Evolutionary conservation across 2,113 vertebrate genomes (phyloP).

Genomic region (Mus spicilegus): DNA sequence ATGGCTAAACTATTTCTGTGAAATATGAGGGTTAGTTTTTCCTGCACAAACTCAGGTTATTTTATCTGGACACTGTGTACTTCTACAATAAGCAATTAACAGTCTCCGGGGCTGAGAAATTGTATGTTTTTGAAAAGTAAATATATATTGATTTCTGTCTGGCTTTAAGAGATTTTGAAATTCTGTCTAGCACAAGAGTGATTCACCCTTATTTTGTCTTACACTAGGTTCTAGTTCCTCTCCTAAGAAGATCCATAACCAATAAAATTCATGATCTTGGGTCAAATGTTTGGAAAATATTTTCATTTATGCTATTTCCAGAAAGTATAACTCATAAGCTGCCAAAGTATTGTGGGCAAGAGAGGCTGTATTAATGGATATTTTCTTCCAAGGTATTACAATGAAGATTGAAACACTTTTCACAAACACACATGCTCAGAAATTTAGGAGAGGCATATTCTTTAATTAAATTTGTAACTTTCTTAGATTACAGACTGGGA

Average conservation of each 20-base stretch:
- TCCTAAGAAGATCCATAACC: background rate
- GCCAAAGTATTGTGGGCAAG: background rate
- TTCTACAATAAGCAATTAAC: conserved; percentile 58
- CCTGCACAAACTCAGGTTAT: background rate
- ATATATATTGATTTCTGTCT: conserved; percentile 75
- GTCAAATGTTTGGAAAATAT: background rate
- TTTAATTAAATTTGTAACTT: conserved; percentile 43
- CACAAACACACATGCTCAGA: background rate
- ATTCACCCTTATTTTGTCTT: background rate
- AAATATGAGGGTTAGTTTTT: background rate
- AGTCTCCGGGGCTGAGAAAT: conserved; percentile 43
- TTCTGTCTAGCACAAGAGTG: conserved; percentile 40
- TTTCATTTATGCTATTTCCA: conserved; percentile 21
- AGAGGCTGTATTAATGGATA: background rate
- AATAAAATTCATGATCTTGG: conserved; percentile 10
- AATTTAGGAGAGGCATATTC: background rate
- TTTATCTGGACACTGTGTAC: conserved; percentile 27
- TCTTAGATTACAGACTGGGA: background rate
- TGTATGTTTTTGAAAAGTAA: conserved; percentile 55
- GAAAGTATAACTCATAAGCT: background rate
- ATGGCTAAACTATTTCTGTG: background rate
- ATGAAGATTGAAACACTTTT: background rate
- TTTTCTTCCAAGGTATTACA: conserved; percentile 51
- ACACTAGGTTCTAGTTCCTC: background rate
- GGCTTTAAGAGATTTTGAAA: conserved; percentile 49